These are phyloP conservation scores for Meandrusa payeni DNA, from an alignment of 2,888 invertebrate genomes.

Conservation along the genomic window DNA sequence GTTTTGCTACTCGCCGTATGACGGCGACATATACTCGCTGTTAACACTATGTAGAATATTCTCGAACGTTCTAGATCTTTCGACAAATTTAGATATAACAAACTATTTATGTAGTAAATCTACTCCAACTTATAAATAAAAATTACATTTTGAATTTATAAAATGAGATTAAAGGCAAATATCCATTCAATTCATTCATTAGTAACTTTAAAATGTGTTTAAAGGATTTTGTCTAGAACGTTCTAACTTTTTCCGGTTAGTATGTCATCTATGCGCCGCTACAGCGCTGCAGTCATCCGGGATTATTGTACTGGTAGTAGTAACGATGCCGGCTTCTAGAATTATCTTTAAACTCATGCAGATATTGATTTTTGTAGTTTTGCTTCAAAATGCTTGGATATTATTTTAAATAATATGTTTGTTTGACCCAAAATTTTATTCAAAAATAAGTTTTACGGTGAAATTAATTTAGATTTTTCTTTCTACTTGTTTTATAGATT, in stretches of 20 bases:
- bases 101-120: conserved; percentile 33
- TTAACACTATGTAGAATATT: conserved; percentile 25
- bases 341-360: conserved; percentile 19
- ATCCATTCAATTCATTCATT: background rate
- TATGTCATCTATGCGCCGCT: conserved; percentile 43
- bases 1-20: conserved; percentile 39
- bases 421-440: too few relatives aligned
- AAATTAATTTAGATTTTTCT: too few relatives aligned
- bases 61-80: conserved; percentile 57
- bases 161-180: background rate
- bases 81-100: conserved; percentile 38
- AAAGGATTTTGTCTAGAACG: conserved; percentile 46
- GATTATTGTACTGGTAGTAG: conserved; percentile 25
- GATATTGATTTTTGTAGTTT: conserved; percentile 23
- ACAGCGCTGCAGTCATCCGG: conserved; percentile 51
- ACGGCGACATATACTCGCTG: conserved; percentile 34
- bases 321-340: conserved; percentile 24
- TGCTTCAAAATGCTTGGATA: background rate
- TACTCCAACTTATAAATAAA: background rate
- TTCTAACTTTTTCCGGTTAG: conserved; percentile 54
- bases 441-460: too few relatives aligned
- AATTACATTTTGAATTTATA: conserved; percentile 28
- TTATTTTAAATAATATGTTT: background rate
- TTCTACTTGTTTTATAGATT: too few relatives aligned
- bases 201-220: background rate